These are phyloP conservation scores for Brachionus rotundiformis DNA, from an alignment of 1,140 invertebrate genomes.

Conservation along the genomic window DNA sequence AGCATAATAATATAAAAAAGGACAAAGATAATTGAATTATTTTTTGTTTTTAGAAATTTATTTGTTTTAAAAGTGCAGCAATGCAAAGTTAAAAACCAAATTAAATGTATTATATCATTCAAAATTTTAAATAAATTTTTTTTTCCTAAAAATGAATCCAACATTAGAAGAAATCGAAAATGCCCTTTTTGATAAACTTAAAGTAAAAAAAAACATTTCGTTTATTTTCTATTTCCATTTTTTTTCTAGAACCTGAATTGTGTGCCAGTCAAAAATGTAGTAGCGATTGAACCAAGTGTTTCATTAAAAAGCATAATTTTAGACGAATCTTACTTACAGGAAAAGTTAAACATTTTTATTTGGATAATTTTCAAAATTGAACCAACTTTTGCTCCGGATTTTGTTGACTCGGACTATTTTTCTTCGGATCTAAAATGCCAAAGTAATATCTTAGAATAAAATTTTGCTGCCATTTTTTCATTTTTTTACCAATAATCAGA, in stretches of 20 bases:
- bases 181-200: not conserved
- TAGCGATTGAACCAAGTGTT: slow-evolving; percentile 16
- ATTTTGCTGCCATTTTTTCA: too few relatives aligned
- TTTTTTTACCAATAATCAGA: slow-evolving; percentile 13
- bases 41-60: too few relatives aligned
- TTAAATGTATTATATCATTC: too few relatives aligned
- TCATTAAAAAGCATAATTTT: slow-evolving; percentile 7
- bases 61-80: too few relatives aligned
- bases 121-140: not conserved
- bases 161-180: not conserved
- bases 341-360: slow-evolving; percentile 16
- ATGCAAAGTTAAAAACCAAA: too few relatives aligned
- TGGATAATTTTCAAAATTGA: slow-evolving; percentile 12
- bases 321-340: not conserved
- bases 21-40: too few relatives aligned
- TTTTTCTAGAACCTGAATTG: not conserved
- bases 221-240: not conserved
- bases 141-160: slow-evolving; percentile 17
- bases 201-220: not conserved
- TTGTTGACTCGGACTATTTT: slow-evolving; percentile 30
- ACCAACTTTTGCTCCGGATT: not conserved
- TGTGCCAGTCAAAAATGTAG: not conserved
- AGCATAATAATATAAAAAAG: too few relatives aligned
- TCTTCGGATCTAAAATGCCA: not conserved
- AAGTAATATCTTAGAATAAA: too few relatives aligned